Percentiles rank a stretch among this genome's conserved stretches.
Evolutionary conservation across 2,888 invertebrate species (phyloP).

Genomic region (Frankliniella fusca): DNA sequence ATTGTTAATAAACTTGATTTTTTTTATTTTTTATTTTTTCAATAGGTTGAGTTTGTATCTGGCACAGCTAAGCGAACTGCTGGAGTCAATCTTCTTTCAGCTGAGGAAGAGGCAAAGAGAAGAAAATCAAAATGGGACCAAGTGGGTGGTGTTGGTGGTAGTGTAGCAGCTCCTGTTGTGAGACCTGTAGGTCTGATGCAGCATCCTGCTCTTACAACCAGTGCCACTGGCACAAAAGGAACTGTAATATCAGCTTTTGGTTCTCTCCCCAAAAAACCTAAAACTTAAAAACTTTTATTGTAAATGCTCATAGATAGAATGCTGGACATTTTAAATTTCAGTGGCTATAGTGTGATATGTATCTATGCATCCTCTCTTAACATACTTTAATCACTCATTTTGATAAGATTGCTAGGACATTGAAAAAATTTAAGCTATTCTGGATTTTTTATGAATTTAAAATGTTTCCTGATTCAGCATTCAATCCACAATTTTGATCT

Average conservation of each 20-base stretch:
- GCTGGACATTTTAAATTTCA: no score
- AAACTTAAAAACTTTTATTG: conserved; percentile 42
- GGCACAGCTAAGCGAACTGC: conserved; percentile 57
- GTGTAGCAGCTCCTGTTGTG: conserved; percentile 45
- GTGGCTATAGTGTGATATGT: no score
- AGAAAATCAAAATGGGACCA: conserved; percentile 92
- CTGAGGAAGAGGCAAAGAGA: conserved; percentile 71
- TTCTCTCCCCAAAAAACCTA: conserved; percentile 77
- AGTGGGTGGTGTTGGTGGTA: conserved; percentile 56
- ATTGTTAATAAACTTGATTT: conserved; percentile 22
- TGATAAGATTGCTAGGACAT: not conserved
- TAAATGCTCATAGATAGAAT: no score
- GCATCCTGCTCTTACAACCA: conserved; percentile 70
- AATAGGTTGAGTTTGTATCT: conserved; percentile 67
- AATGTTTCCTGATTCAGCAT: not conserved
- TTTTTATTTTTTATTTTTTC: conserved; percentile 20
- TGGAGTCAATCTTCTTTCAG: conserved; percentile 42
- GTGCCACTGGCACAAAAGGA: conserved; percentile 82
- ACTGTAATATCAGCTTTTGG: conserved; percentile 92
- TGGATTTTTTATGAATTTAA: no score
- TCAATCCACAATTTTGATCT: not conserved
- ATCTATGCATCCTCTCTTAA: no score
- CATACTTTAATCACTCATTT: no score
- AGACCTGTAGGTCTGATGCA: conserved; percentile 64
- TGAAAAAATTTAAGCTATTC: not conserved